Evolutionary conservation across 2,797 vertebrate species (phyloP).

Genomic region (Taenioides sp.): DNA sequence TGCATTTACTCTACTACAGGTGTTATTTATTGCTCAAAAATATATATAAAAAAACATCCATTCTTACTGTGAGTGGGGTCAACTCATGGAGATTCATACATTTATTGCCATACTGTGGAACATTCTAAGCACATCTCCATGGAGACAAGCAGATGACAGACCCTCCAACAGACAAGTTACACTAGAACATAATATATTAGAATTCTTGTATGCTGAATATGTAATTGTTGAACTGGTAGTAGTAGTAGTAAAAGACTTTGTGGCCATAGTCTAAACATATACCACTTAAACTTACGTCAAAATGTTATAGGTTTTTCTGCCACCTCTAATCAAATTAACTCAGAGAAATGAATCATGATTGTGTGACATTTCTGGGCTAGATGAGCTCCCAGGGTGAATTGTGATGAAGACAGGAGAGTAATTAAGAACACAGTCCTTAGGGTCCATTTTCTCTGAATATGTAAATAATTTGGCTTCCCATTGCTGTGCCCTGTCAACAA

Average conservation of each 20-base stretch:
- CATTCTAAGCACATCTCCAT: too few species aligned
- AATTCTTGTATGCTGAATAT: too few species aligned
- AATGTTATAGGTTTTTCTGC: conserved; percentile 64
- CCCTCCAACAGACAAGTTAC: too few species aligned
- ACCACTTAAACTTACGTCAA: conserved; percentile 51
- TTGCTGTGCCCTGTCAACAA: conserved; percentile 29
- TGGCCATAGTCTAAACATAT: conserved; percentile 53
- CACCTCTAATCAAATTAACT: conserved; percentile 73
- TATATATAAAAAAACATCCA: too few species aligned
- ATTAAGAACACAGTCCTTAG: conserved; percentile 75
- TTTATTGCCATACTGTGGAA: too few species aligned
- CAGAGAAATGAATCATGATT: conserved; percentile 69
- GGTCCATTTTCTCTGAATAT: conserved; percentile 68
- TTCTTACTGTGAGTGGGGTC: too few species aligned
- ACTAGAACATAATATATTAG: too few species aligned
- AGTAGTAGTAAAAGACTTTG: conserved; percentile 30
- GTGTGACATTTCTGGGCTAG: conserved; percentile 80
- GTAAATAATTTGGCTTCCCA: conserved; percentile 64
- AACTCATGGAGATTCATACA: too few species aligned
- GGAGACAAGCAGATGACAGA: too few species aligned
- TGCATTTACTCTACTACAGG: too few species aligned
- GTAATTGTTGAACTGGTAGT: background rate
- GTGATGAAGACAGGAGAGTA: conserved; percentile 71
- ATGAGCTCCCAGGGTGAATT: conserved; percentile 71
- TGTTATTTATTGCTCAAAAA: too few species aligned